phyloP scores from a whole-genome alignment of 2,888 invertebrate species.

The Troglohyphantes excavatus region DNA sequence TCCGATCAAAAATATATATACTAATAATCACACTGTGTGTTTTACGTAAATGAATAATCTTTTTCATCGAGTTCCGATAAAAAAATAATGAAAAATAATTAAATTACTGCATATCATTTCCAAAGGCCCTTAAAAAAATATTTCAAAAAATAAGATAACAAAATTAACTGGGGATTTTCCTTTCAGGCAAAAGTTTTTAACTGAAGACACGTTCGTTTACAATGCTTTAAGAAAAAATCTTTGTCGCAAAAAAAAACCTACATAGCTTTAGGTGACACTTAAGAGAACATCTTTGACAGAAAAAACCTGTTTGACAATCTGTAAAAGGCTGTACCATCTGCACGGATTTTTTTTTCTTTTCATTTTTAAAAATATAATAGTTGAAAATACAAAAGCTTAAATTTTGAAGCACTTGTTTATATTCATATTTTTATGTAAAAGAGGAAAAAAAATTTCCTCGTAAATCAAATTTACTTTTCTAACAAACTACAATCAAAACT shows the following conservation, averaged over 20 bases:
- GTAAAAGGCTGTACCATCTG: slow-evolving; percentile 9
- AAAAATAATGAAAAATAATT: too few species aligned
- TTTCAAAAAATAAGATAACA: neutral
- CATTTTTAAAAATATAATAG: neutral
- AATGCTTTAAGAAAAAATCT: neutral
- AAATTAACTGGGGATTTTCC: neutral
- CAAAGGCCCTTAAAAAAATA: neutral
- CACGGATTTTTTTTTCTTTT: neutral
- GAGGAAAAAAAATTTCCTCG: neutral
- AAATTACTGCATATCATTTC: neutral
- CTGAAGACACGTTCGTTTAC: neutral
- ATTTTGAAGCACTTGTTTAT: neutral
- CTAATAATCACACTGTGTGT: too few species aligned
- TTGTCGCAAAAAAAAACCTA: slow-evolving; percentile 23
- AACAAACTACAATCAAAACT: too few species aligned
- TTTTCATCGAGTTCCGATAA: too few species aligned
- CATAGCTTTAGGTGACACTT: slow-evolving; percentile 15
- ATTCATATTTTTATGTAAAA: neutral
- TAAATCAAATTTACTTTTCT: neutral
- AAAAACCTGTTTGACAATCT: slow-evolving; percentile 39
- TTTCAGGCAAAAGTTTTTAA: neutral
- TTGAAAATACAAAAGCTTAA: neutral
- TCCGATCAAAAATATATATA: too few species aligned
- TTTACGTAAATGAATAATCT: too few species aligned
- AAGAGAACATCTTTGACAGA: slow-evolving; percentile 13